A percentile compares a stretch with the other conserved stretches of the same genome.
These are phyloP conservation scores for Poeciliopsis turneri DNA, from an alignment of 2,797 vertebrate genomes.

Conservation along the genomic window DNA sequence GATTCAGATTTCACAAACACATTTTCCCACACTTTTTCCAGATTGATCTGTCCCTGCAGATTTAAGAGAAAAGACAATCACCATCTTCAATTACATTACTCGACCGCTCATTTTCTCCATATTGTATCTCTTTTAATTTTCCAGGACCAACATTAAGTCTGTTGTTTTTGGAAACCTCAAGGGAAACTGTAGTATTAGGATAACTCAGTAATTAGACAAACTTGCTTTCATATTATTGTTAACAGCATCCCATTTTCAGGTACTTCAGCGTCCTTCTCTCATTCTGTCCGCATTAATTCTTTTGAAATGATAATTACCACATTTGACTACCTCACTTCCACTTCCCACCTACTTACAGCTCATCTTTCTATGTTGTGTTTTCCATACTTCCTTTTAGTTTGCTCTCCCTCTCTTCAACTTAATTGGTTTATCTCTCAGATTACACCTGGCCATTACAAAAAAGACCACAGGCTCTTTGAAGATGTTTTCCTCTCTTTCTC, in stretches of 20 bases:
- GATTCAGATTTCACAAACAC: constrained; percentile 29
- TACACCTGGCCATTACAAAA: constrained; percentile 81
- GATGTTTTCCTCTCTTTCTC: constrained; percentile 57
- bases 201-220: constrained; percentile 54
- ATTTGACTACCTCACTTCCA: constrained; percentile 48
- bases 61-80: constrained; percentile 42
- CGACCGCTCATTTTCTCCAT: constrained; percentile 57
- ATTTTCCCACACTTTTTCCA: constrained; percentile 39
- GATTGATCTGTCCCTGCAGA: constrained; percentile 61
- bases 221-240: constrained; percentile 63
- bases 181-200: constrained; percentile 50
- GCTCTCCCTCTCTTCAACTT: constrained; percentile 20
- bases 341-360: constrained; percentile 30
- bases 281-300: constrained; percentile 50
- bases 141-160: constrained; percentile 67
- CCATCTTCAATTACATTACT: constrained; percentile 48
- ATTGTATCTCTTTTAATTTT: constrained; percentile 39
- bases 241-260: constrained; percentile 70
- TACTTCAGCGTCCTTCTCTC: constrained; percentile 63
- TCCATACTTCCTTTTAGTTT: constrained; percentile 48
- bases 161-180: constrained; percentile 54
- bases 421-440: constrained; percentile 80
- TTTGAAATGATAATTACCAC: constrained; percentile 46
- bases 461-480: constrained; percentile 78
- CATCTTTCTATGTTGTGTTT: constrained; percentile 46